Evolutionary conservation across 1,140 invertebrate species (phyloP), one percentile per base, ranked within the genome.

Genomic region (Artemia franciscana): DNA sequence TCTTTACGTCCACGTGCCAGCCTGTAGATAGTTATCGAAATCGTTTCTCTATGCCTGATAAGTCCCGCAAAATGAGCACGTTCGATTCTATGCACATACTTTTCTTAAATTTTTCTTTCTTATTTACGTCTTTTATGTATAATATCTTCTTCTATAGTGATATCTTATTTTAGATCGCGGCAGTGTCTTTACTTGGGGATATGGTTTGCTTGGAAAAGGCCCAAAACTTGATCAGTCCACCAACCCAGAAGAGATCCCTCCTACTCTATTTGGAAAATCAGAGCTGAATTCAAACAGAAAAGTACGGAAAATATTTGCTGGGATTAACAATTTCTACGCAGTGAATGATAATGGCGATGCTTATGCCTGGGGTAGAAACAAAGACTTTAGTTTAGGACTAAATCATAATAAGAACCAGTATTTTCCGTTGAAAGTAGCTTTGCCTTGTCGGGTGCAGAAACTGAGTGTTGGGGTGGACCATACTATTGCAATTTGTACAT

Each of bases 161-260:
- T 58, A 25, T 59, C 15, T 68, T 73, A 60, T 63, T 70, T 64
- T 75, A 86, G 88, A 86, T 65, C 70, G 79, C 66, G 89, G 89
- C 7, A 74, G 87, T 39, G 86, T 92, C 0, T 95, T 81, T 75
- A 82, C 86, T 1, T 96, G 92, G 92, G 92, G 93, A 7, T 93
- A 81, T 73, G 93, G 93, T 58, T 79, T 93, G 66, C 75, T 97
- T 56, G 92, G 92, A 0, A 77, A 84, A 57, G 92, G 92, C 0
- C 91, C 91, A 1, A 76, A 82, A 67, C 80, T 86, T 0, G 76
- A 82, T 62, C 77, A 79, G 63, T 73, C 80, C 5, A 66, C 70
- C 4, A 73, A 73, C 65, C 92, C 91, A 1, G 78, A 80, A 58
- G 69, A 78, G 64, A 81, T 96, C 57, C 85, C 91, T 5, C 69